Evolutionary conservation across 2,797 vertebrate genomes (phyloP), one percentile per base, ranked within the genome.

Genomic region (Chaenodraco wilsoni): DNA sequence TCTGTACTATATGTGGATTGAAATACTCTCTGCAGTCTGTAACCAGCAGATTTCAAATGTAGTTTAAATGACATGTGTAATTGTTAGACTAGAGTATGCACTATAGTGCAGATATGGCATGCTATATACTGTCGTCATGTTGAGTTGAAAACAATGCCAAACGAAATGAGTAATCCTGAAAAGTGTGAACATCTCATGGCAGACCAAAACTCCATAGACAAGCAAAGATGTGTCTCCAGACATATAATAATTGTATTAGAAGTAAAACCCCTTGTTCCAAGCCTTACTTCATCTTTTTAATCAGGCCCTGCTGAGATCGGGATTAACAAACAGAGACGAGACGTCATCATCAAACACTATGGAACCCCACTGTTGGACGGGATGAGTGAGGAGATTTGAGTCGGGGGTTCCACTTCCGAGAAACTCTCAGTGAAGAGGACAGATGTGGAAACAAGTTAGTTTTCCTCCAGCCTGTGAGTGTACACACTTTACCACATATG

Each of bases 301-400:
- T 65, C 43, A 50, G n/a, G 17, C 41, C 17, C 40, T 3, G 44
- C 58, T 69, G 49, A 43, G 48, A 56, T 31, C 31, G 23, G 65
- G 70, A 63, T 83, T 79, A 68, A 78, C 44, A 40, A 49, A 57
- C 65, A 63, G 49, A 46, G 41, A 65, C 58, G 61, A 72, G 64
- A 75, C 78, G 76, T 82, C 69, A 78, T 81, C 63, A 83, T 72
- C 80, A 86, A 82, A 86, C 69, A 87, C 78, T 77, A 85, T 89
- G 81, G 76, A 55, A 86, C 54, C 43, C 9, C n/a, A 46, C 57
- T 13, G 14, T 49, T 62, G 56, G 51, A 74, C 60, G 70, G 58
- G 59, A 59, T 43, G 45, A 73, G 50, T 15, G 62, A 66, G 16
- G 19, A 67, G n/a, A 52, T 17, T n/a, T 9, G 52, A 31, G 55